Evolutionary conservation across 2,113 vertebrate species (phyloP), one percentile per base, ranked within the genome.

Genomic region (Antechinus stuartii): DNA sequence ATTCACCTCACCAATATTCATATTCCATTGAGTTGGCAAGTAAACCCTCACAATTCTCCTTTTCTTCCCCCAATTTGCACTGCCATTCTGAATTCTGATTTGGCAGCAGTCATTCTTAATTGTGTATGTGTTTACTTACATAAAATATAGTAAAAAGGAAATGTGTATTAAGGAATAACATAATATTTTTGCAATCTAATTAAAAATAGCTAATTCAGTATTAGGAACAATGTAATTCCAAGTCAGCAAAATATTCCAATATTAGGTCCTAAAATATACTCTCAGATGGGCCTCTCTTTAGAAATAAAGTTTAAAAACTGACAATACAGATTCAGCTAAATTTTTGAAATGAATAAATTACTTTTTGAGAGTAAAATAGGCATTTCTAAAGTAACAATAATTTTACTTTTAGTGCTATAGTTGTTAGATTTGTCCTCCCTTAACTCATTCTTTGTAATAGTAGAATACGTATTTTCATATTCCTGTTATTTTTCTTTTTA

Each of bases 1-100:
- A 94, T 91, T 95, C 93, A 56, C 47, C 94, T 30, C 95, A 89
- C 23, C 92, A 91, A 35, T 90, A 84, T 95, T 95, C 57, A 95
- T 22, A 91, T 49, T 95, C 0, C 55, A 97, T 97, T 96, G 25
- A 91, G 30, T 54, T 93, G 57, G 54, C 46, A 95, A 96, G 68
- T 93, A 92, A 54, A 94, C 1, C 53, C 42, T 91, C 12, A 91
- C 2, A 89, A 42, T 90, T 91, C 16, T 7, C 24, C 95, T 84
- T 94, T 52, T 52, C 50, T 11, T 27, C 11, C n/a, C 89, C 25
- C 26, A 92, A 27, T 49, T 55, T 95, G 46, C 91, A 53, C 12
- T 93, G n/a, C 9, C 3, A 95, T 2, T 5, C 57, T 49, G 50
- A 90, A 91, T 95, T 93, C 46, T 90, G 94, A 96, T 25, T 56